Base-by-base conservation (phyloP, 2,797 vertebrate genomes). In the Spea hammondii region DNA sequence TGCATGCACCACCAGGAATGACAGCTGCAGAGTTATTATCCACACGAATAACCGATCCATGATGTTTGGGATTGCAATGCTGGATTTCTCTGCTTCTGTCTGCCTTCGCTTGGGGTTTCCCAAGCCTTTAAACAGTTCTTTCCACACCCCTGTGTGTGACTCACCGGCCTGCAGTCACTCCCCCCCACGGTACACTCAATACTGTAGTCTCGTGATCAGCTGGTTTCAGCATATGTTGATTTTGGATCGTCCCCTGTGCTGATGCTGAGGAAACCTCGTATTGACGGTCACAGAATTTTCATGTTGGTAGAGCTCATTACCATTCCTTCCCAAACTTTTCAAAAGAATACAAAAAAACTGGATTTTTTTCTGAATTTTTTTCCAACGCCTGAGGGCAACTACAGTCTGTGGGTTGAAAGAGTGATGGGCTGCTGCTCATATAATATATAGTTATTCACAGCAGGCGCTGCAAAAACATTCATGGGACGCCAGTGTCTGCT, bases 131-230 rank as follows among this genome's bases (percentile, higher is more conserved):
- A 44, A 45, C 59, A 45, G 73, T 47, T 53, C 54, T 46, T 11
- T 74, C 68, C 60, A 45, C 67, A 47, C n/a, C 10, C 14, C 51
- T 9, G 12, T 47, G 48, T 3, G 64, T 50, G 65, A 79, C 10
- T 55, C 51, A 74, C 9, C 7, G 6, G 60, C 0, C 68, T 12
- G 47, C 3, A 7, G 54, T 70, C 50, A 65, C 72, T 11, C 45
- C 77, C 54, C 12, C 78, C 53, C 9, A 13, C 45, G 4, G 66
- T 7, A 12, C 11, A 46, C 17, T 55, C 11, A 8, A 5, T 67
- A 12, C n/a, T 67, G 14, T 5, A 55, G 68, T 51, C 72, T 54
- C 45, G 65, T 79, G 71, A 72, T 74, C 70, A 12, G 8, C 10
- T 14, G 8, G 48, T 70, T 50, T 70, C 48, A 70, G 13, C 14